Base-by-base conservation (phyloP, 2,888 invertebrate genomes). In the Adela reaumurella region DNA sequence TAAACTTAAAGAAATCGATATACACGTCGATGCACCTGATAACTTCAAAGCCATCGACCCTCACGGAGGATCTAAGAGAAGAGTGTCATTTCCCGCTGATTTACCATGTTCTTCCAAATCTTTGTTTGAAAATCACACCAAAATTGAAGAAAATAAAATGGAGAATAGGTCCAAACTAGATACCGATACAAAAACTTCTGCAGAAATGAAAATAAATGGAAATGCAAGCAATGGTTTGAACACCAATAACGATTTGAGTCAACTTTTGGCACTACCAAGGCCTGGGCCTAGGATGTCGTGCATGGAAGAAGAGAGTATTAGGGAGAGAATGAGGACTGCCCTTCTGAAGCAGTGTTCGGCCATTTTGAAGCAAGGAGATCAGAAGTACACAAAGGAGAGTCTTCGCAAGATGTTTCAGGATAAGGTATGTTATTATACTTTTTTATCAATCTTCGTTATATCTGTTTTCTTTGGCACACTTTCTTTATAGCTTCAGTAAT, bases 221-320 rank as follows among this genome's bases (percentile, higher is more conserved):
- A 24, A 24, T 24, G 10, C 6, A 10, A 24, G 24, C 10, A 24
- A 24, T 24, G 5, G 5, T 6, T 24, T 10, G 24, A 10, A 6
- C 6, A 24, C 6, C 24, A 24, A 24, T n/a, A n/a, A n/a, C n/a
- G n/a, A n/a, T n/a, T 14, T 35, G 35, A 35, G 14, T 14, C 35
- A 35, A 14, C 35, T 62, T 11, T 52, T 68, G 24, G 62, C 61
- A 1, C 62, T 68, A 11, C 63, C 67, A 0, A 59, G 66, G 14
- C 60, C 59, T 43, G 67, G 68, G 1, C 72, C 67, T 18, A 58
- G 74, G 41, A 84, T 83, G 71, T 87, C 85, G 20, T 82, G 83
- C 50, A 88, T 87, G 87, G 88, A 88, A 59, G 86, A 86, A 58
- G 88, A 88, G 61, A 84, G 83, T 62, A 78, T 84, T 3, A 74